Evolutionary conservation across 2,113 vertebrate species (phyloP).

Genomic region (Chelonoidis abingdonii): DNA sequence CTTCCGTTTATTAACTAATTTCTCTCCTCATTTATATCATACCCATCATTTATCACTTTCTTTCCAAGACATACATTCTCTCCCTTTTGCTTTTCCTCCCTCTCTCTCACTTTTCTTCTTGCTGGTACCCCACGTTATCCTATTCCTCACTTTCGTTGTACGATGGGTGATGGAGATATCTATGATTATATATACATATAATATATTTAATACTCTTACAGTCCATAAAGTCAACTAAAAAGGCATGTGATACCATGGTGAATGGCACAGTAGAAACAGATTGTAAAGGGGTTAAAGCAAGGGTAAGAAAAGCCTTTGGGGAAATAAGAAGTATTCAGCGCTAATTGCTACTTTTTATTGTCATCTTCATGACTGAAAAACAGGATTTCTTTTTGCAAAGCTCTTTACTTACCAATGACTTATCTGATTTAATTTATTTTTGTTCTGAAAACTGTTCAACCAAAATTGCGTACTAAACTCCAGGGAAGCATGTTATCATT

Average conservation of each 20-base stretch:
- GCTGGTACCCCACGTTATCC: background rate
- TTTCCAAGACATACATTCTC: background rate
- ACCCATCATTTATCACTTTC: background rate
- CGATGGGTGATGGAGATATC: background rate
- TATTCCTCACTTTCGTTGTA: background rate
- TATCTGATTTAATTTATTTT: slow-evolving; percentile 12
- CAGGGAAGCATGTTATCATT: slow-evolving; percentile 27
- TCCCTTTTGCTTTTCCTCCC: background rate
- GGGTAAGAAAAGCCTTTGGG: background rate
- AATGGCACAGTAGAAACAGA: background rate
- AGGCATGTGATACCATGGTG: background rate
- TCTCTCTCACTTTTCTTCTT: background rate
- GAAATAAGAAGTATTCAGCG: background rate
- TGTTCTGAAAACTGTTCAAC: background rate
- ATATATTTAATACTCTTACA: background rate
- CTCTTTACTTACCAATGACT: background rate
- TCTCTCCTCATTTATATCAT: background rate
- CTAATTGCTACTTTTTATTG: background rate
- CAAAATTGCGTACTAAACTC: background rate
- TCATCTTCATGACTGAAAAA: background rate
- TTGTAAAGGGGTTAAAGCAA: background rate
- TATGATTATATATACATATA: background rate
- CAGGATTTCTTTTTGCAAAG: background rate
- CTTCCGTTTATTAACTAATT: background rate
- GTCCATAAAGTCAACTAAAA: background rate